phyloP scores from a whole-genome alignment of 2,888 invertebrate species.

The Dicranocentrus wangi region DNA sequence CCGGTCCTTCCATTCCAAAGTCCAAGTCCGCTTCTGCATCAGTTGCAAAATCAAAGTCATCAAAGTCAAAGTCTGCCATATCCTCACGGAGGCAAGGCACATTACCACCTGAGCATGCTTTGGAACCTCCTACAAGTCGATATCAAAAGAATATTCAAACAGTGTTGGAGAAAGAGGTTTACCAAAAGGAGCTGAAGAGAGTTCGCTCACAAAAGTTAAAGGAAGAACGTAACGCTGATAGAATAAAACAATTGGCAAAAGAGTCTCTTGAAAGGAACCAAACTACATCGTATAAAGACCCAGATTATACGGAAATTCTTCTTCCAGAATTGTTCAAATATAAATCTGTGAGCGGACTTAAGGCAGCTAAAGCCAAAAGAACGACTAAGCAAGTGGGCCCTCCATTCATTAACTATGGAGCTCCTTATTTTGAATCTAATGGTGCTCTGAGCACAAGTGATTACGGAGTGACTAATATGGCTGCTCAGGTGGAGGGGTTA shows the following conservation, averaged over 20 bases:
- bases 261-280: conserved; percentile 39
- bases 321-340: conserved; percentile 57
- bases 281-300: conserved; percentile 38
- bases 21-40: conserved; percentile 21
- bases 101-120: conserved; percentile 20
- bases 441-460: conserved; percentile 40
- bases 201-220: conserved; percentile 31
- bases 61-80: not conserved
- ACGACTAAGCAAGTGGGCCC: not conserved
- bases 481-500: conserved; percentile 38
- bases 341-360: conserved; percentile 45
- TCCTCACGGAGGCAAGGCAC: conserved; percentile 11
- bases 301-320: conserved; percentile 46
- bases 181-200: conserved; percentile 57
- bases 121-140: conserved; percentile 43
- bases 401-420: conserved; percentile 42
- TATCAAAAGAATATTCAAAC: conserved; percentile 59
- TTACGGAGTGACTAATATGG: conserved; percentile 23
- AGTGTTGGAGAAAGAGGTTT: conserved; percentile 61
- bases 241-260: conserved; percentile 22
- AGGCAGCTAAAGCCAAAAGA: conserved; percentile 47
- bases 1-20: not conserved
- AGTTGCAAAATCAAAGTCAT: conserved; percentile 17
- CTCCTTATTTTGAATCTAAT: conserved; percentile 52
- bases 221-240: conserved; percentile 28